Base-by-base conservation (phyloP, 1,140 invertebrate genomes). In the Bombus confusus region DNA sequence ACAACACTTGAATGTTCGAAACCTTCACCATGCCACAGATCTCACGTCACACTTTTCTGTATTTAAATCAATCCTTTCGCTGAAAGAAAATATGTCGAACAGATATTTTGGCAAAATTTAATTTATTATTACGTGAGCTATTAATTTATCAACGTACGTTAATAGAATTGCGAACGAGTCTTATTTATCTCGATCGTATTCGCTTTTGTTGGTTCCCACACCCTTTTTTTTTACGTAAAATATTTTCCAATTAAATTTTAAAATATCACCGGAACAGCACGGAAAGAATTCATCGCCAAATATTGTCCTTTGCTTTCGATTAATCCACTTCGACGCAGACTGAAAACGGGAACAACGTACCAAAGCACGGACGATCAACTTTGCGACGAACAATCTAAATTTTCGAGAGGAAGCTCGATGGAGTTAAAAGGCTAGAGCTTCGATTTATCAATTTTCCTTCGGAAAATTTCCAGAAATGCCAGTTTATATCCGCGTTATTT, bases 1-100 rank as follows among this genome's bases (percentile, higher is more conserved):
- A 84, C 41, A 77, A 86, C 41, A 81, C 47, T 85, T 82, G 64
- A 72, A 77, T 64, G 71, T 79, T 72, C 8, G 18, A 80, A 69
- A 79, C 25, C 43, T 12, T n/a, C 25, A 22, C 13, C 9, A 34
- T 31, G 28, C 37, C 18, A 62, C 59, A 71, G 78, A 66, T 52
- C 57, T 62, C 18, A 5, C 69, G 62, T 13, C 25, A 18, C 18
- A 18, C n/a, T 4, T 25, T 25, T 28, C 34, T 31, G 6, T 52
- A 28, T 22, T 74, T 41, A 13, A 13, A 10, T 68, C 59, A 41
- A 57, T 31, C 43, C 59, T 31, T 62, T 79, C 39, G 69, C 37
- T 25, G 22, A 28, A 37, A 13, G 15, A 4, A 15, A 59, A 39
- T 31, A 34, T 1, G 1, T 13, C n/a, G 47, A 52, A 52, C 6